Conservation (phyloP, 2,113 vertebrate genomes). For the Anser brachyrhynchus region DNA sequence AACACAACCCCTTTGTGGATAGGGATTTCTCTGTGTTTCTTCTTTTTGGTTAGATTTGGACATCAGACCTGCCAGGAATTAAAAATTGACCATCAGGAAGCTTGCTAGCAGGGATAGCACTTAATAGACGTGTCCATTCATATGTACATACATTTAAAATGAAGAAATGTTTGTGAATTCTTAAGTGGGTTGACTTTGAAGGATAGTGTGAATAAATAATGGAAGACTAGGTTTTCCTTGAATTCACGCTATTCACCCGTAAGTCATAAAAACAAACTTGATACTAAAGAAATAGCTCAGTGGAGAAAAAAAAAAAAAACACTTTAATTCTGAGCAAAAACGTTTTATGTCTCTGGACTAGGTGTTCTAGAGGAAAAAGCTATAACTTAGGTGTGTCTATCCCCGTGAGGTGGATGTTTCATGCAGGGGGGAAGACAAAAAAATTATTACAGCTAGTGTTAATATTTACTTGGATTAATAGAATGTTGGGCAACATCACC, state of each 20-base stretch:
- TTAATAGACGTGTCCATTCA: background rate
- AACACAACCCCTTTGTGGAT: conserved; percentile 2
- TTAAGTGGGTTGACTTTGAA: background rate
- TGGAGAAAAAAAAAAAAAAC: background rate
- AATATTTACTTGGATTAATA: conserved; percentile 67
- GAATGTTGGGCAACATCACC: conserved; percentile 41
- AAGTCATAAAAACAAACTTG: conserved; percentile 14
- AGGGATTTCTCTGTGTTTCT: background rate
- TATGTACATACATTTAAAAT: background rate
- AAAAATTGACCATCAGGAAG: background rate
- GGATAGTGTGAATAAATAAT: conserved; percentile 44
- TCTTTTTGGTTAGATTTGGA: background rate
- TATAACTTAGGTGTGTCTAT: background rate
- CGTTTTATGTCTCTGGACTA: background rate
- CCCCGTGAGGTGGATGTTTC: background rate
- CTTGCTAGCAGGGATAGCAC: background rate
- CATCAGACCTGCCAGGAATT: background rate
- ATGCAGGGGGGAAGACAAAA: background rate
- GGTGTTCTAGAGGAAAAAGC: background rate
- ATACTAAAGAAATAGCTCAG: background rate
- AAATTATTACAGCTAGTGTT: conserved; percentile 15
- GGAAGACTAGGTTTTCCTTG: conserved; percentile 6
- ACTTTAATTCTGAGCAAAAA: background rate
- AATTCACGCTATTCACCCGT: background rate
- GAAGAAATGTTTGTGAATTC: background rate